Evolutionary conservation across 2,888 invertebrate species (phyloP).

Genomic region (Euphydryas editha): DNA sequence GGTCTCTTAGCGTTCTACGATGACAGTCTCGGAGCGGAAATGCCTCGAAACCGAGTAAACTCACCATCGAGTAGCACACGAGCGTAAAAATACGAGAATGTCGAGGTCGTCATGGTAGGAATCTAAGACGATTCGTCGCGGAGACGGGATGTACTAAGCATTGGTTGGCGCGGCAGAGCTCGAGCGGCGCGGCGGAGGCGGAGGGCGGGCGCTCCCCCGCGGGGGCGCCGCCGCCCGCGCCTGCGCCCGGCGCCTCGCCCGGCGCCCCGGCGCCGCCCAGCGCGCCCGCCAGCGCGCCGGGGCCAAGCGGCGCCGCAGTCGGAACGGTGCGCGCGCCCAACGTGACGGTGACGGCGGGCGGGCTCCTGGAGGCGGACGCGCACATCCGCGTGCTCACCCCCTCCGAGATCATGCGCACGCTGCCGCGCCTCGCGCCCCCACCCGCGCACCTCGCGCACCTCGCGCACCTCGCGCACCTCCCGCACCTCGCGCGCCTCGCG

Average conservation of each 20-base stretch:
- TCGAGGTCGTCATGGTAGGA: conserved; percentile 27
- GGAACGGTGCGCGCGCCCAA: conserved; percentile 85
- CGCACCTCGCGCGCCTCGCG: conserved; percentile 32
- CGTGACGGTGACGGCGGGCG: conserved; percentile 87
- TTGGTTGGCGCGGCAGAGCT: conserved; percentile 67
- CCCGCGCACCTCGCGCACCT: conserved; percentile 52
- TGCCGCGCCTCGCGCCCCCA: conserved; percentile 92
- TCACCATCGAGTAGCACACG: background rate
- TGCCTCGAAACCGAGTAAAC: background rate
- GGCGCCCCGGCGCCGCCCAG: conserved; percentile 40
- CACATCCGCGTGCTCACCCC: conserved; percentile 95
- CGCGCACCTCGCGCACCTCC: conserved; percentile 44
- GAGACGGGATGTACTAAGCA: conserved; percentile 52
- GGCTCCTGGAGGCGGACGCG: conserved; percentile 87
- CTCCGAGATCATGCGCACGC: conserved; percentile 95
- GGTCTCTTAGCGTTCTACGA: conserved; percentile 16
- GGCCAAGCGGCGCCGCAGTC: conserved; percentile 41
- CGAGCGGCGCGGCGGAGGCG: conserved; percentile 66
- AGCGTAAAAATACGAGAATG: background rate
- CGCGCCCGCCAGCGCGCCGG: conserved; percentile 42
- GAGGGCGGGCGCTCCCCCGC: conserved; percentile 43
- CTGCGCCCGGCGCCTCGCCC: conserved; percentile 43
- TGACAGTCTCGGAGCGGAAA: conserved; percentile 6
- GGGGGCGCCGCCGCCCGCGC: conserved; percentile 54
- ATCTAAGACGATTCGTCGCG: conserved; percentile 8